Base-by-base conservation (phyloP, 2,113 vertebrate genomes). In the Solenodon paradoxus region DNA sequence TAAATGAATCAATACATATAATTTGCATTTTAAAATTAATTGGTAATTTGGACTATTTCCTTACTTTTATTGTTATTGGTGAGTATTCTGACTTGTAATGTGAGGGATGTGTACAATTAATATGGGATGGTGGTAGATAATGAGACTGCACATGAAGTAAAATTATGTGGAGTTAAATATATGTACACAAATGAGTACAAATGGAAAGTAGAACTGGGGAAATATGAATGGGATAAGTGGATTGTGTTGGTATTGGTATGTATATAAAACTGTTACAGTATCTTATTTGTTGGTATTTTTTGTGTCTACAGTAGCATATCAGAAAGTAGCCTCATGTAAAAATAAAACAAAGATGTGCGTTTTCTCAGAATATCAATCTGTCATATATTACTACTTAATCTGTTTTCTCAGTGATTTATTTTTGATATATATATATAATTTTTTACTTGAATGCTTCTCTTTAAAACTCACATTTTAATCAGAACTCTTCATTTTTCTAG, bases 401-500 rank as follows among this genome's bases (percentile, higher is more conserved):
- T 42, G 42, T 90, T 94, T 78, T 45, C 12, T 87, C n/a, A 0
- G 49, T 89, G 49, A 57, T 82, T 90, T 85, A 24, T 68, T 90
- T 91, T 79, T 42, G 42, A 1, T 90, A n/a, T n/a, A n/a, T n/a
- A n/a, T n/a, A n/a, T n/a, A n/a, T n/a, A n/a, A n/a, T 64, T 35
- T 24, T 93, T 78, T 49, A 95, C 89, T 92, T 91, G 32, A 88
- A 61, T 96, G 24, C 59, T 85, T 91, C 83, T 89, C 89, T 83
- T 88, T 71, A 45, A 88, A 75, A 88, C 12, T 87, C 15, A 64
- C 4, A 30, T 64, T 92, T 81, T 94, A 95, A 90, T 96, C 16
- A 88, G 83, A 92, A 38, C 42, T 93, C n/a, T 83, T 24, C 24
- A 82, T 96, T 94, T 96, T 93, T 75, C 74, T 86, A 92, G 95